Percentiles rank a stretch among this genome's conserved stretches.
These are phyloP conservation scores for Scaptomyza hsui DNA, from an alignment of 1,140 invertebrate species.

Conservation along the genomic window DNA sequence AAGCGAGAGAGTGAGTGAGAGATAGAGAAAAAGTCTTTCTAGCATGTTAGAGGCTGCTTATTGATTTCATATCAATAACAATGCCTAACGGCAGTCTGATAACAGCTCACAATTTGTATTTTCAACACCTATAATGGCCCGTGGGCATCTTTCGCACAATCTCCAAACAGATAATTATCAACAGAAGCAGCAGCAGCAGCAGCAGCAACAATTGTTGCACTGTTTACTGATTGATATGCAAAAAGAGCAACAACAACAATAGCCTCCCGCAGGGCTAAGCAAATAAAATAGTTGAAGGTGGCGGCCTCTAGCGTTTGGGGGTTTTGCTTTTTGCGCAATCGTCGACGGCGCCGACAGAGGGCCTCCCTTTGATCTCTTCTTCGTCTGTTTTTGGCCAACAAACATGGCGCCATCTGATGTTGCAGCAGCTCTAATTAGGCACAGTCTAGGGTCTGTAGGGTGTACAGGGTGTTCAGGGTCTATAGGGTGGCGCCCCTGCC, in stretches of 20 bases:
- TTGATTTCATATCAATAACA: slow-evolving; percentile 76
- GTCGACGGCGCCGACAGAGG: slow-evolving; percentile 49
- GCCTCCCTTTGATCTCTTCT: slow-evolving; percentile 67
- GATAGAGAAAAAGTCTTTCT: too few relatives aligned
- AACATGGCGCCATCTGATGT: slow-evolving; percentile 66
- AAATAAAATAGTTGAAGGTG: slow-evolving; percentile 32
- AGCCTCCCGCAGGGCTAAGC: background rate
- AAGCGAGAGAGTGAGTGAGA: background rate
- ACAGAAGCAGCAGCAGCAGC: slow-evolving; percentile 37
- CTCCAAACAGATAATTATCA: slow-evolving; percentile 55
- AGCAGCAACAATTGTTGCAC: slow-evolving; percentile 17
- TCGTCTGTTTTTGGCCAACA: slow-evolving; percentile 52
- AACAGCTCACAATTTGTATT: slow-evolving; percentile 58
- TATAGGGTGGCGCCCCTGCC: slow-evolving; percentile 16
- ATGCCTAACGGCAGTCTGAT: slow-evolving; percentile 48
- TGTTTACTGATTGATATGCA: slow-evolving; percentile 62
- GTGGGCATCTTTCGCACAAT: slow-evolving; percentile 46
- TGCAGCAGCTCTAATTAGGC: slow-evolving; percentile 77
- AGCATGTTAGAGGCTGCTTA: too few relatives aligned
- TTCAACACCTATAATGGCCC: slow-evolving; percentile 67
- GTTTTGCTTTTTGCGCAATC: slow-evolving; percentile 76
- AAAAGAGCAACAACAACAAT: slow-evolving; percentile 28
- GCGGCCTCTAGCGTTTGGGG: slow-evolving; percentile 37
- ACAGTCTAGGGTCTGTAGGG: slow-evolving; percentile 21
- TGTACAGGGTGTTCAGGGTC: background rate